These are phyloP conservation scores for Allophyes oxyacanthae DNA, from an alignment of 2,888 invertebrate genomes.

Conservation along the genomic window DNA sequence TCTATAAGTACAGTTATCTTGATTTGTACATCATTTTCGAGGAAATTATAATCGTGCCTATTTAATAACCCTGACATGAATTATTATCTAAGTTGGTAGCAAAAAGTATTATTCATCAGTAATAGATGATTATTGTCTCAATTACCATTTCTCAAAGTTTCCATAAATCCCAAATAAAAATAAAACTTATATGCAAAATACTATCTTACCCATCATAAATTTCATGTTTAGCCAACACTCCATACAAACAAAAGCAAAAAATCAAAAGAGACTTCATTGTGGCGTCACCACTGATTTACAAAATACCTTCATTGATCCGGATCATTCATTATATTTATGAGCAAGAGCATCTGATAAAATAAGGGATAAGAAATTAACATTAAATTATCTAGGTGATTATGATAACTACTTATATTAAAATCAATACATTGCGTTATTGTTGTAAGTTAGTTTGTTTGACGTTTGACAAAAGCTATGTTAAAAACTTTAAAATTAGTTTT, in stretches of 20 bases:
- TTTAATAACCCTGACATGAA: too few relatives aligned
- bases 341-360: constrained; percentile 21
- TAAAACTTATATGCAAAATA: background rate
- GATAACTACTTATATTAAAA: constrained; percentile 5
- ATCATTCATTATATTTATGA: constrained; percentile 31
- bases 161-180: too few relatives aligned
- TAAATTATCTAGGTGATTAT: constrained; percentile 17
- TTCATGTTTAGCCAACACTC: constrained; percentile 73
- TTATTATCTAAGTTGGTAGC: too few relatives aligned
- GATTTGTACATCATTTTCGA: too few relatives aligned
- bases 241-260: constrained; percentile 56
- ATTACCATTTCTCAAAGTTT: too few relatives aligned
- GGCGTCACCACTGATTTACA: constrained; percentile 18
- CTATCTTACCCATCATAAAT: constrained; percentile 72
- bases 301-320: background rate
- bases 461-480: too few relatives aligned
- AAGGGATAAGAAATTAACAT: constrained; percentile 2
- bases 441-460: too few relatives aligned
- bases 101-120: too few relatives aligned
- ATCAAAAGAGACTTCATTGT: constrained; percentile 62
- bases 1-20: too few relatives aligned
- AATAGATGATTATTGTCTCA: too few relatives aligned
- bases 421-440: background rate
- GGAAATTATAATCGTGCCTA: too few relatives aligned
- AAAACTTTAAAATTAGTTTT: too few relatives aligned